phyloP scores from a whole-genome alignment of 1,140 invertebrate species.

The Argopecten irradians region DNA sequence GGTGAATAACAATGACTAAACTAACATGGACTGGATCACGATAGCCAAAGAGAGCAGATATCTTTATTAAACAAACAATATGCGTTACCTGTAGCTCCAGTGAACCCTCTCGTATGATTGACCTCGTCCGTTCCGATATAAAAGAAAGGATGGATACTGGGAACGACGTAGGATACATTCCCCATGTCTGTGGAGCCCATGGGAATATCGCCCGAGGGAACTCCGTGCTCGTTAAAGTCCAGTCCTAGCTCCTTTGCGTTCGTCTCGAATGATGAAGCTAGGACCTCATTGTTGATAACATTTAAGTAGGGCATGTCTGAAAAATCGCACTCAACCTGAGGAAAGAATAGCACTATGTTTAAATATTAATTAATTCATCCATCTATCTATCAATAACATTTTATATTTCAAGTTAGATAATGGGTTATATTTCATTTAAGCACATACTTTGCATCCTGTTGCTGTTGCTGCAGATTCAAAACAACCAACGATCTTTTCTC shows the following conservation, averaged over 20 bases:
- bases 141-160: constrained; percentile 74
- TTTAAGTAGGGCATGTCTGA: constrained; percentile 41
- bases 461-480: constrained; percentile 70
- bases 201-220: not conserved
- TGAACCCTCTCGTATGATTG: constrained; percentile 71
- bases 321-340: constrained; percentile 44
- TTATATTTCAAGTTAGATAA: not conserved
- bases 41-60: no score
- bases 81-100: constrained; percentile 61
- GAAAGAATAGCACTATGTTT: not conserved
- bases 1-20: no score
- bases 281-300: constrained; percentile 59
- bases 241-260: constrained; percentile 55
- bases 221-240: not conserved
- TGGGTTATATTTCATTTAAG: not conserved
- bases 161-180: constrained; percentile 74
- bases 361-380: no score
- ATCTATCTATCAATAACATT: no score
- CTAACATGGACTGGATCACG: no score
- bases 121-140: constrained; percentile 61
- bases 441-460: constrained; percentile 72
- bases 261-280: constrained; percentile 54
- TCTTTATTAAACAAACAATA: no score
- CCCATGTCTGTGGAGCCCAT: constrained; percentile 70
- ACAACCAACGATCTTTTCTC: constrained; percentile 66